These are phyloP conservation scores for Scaptomyza flava DNA, from an alignment of 2,888 invertebrate species.

Conservation along the genomic window DNA sequence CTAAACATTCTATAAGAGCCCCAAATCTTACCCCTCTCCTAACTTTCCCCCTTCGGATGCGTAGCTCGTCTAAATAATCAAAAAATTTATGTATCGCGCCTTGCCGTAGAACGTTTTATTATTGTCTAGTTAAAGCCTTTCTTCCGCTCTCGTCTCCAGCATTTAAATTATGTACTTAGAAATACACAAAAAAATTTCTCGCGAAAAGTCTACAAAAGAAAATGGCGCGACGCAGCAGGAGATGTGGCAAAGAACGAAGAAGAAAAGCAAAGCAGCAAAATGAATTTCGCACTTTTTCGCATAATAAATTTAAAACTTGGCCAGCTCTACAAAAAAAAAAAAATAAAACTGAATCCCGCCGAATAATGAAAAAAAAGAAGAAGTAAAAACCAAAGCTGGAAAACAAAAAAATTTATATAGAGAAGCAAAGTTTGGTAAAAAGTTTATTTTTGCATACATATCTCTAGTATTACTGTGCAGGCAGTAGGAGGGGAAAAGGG, in stretches of 20 bases:
- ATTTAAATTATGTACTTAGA: slow-evolving; percentile 83
- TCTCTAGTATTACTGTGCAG: slow-evolving; percentile 20
- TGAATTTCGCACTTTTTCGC: slow-evolving; percentile 84
- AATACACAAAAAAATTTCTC: slow-evolving; percentile 74
- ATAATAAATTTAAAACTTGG: slow-evolving; percentile 83
- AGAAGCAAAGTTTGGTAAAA: slow-evolving; percentile 72
- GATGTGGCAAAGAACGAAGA: slow-evolving; percentile 33
- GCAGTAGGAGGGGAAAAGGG: not conserved
- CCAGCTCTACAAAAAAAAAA: slow-evolving; percentile 43
- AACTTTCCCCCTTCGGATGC: not conserved
- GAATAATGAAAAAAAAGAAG: slow-evolving; percentile 40
- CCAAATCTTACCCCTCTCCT: slow-evolving; percentile 7
- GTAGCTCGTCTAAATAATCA: slow-evolving; percentile 68
- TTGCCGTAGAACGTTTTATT: slow-evolving; percentile 77
- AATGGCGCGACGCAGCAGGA: slow-evolving; percentile 73
- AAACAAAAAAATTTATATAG: slow-evolving; percentile 29
- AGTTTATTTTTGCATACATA: slow-evolving; percentile 79
- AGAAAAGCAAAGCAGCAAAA: slow-evolving; percentile 72
- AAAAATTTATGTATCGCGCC: slow-evolving; percentile 63
- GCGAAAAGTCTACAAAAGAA: slow-evolving; percentile 71
- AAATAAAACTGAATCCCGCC: slow-evolving; percentile 30
- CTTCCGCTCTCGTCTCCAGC: slow-evolving; percentile 6
- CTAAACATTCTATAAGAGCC: slow-evolving; percentile 37
- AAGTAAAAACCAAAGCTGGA: slow-evolving; percentile 36
- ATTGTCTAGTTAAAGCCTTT: slow-evolving; percentile 65